phyloP scores from a whole-genome alignment of 2,888 invertebrate species.

The Meteorus cinctellus region DNA sequence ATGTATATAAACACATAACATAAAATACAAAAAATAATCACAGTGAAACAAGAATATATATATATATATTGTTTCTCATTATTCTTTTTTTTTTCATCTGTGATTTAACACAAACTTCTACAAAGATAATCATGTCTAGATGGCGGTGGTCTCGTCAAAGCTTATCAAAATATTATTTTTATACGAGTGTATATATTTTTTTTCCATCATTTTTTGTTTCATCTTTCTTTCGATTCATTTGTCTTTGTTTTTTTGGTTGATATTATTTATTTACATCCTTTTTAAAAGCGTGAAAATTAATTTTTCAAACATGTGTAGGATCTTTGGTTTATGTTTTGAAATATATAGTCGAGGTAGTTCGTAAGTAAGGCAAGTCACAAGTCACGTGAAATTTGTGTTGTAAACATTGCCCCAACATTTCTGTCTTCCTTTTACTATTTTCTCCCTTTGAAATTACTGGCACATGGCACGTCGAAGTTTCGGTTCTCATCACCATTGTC shows the following conservation, averaged over 20 bases:
- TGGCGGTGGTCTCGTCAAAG: not conserved
- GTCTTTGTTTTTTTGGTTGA: not conserved
- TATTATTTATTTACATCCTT: not conserved
- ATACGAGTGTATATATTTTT: not conserved
- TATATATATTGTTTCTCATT: not conserved
- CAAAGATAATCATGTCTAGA: not conserved
- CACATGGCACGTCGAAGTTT: slow-evolving; percentile 8
- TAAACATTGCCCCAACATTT: not conserved
- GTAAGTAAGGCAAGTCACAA: not conserved
- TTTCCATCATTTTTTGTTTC: not conserved
- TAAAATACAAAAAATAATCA: not conserved
- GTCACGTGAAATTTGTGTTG: slow-evolving; percentile 14
- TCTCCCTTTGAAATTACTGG: not conserved
- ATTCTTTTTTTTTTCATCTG: not conserved
- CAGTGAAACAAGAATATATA: not conserved
- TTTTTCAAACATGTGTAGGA: not conserved
- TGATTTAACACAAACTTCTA: not conserved
- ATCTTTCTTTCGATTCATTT: not conserved
- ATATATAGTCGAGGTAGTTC: not conserved
- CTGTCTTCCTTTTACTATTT: not conserved
- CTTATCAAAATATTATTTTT: not conserved
- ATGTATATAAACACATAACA: not conserved
- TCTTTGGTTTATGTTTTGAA: not conserved
- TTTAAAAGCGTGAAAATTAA: not conserved
- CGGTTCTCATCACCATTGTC: slow-evolving; percentile 2